Base-by-base conservation (phyloP, 2,113 vertebrate genomes). In the Sorex fumeus region DNA sequence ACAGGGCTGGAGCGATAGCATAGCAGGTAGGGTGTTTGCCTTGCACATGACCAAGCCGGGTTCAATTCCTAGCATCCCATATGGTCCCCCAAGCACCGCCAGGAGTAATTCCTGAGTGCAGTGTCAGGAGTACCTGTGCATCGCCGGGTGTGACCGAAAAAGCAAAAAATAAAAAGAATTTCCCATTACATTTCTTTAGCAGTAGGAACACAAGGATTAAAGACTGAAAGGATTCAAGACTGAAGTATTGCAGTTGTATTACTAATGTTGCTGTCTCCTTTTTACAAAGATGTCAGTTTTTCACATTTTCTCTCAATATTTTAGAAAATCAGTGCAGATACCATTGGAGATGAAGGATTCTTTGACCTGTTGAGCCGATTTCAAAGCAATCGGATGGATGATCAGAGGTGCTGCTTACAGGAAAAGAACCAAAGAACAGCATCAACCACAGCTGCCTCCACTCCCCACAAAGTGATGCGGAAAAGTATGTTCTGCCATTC, bases 311-410 rank as follows among this genome's bases (percentile, higher is more conserved):
- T 91, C 34, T 94, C 75, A 57, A 67, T 47, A 12, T 92, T 94
- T 88, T 97, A 99, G 99, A 98, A 98, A 94, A 97, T 94, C 87
- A 98, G 97, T 92, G 97, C 97, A 0, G 99, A 99, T 67, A 95
- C 97, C 66, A 72, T 98, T 60, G 99, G 98, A 90, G 99, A 99
- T 3, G 99, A 99, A 95, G 98, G 98, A 8, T 99, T 99, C 97
- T 99, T 99, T 95, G 99, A 99, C 95, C 97, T 99, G 75, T 97
- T 99, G 87, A 99, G 99, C 91, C 98, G 99, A 47, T 99, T 99
- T 98, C 99, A 99, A 96, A 99, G 99, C 97, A 99, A 98, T 95
- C 98, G 99, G 83, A 99, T 99, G 99, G 99, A 99, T 25, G 99
- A 99, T 94, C 99, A 99, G 95, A 98, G 99, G 75, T 99, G 98